Conservation (phyloP, 1,140 invertebrate species). For the Ridgeia piscesae region DNA sequence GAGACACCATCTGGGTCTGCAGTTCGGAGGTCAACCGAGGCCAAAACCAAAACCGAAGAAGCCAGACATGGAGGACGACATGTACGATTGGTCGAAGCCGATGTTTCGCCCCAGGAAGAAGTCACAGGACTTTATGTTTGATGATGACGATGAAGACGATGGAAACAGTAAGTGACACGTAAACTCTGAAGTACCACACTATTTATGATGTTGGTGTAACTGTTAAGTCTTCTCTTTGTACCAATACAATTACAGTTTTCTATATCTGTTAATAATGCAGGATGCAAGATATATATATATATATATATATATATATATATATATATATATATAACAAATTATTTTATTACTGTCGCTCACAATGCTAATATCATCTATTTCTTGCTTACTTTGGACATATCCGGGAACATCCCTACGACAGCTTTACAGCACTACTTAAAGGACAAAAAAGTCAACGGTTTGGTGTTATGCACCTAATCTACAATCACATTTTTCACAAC, state of each 20-base stretch:
- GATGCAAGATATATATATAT: too few relatives aligned
- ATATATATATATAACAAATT: background rate
- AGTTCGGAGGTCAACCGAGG: background rate
- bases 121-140: background rate
- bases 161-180: background rate
- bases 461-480: too few relatives aligned
- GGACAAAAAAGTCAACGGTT: too few relatives aligned
- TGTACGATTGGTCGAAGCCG: conserved; percentile 17
- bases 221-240: background rate
- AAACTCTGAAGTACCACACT: background rate
- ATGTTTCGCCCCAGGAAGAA: background rate
- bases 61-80: conserved; percentile 11
- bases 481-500: too few relatives aligned
- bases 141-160: conserved; percentile 1
- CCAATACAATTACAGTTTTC: background rate
- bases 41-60: background rate
- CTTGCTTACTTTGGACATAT: background rate
- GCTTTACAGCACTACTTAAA: background rate
- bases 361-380: background rate
- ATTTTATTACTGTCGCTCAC: background rate
- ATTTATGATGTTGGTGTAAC: background rate
- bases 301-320: too few relatives aligned
- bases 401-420: background rate
- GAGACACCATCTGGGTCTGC: background rate
- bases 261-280: too few relatives aligned